These are phyloP conservation scores for Camponotus fellah DNA, from an alignment of 2,888 invertebrate genomes.

Conservation along the genomic window DNA sequence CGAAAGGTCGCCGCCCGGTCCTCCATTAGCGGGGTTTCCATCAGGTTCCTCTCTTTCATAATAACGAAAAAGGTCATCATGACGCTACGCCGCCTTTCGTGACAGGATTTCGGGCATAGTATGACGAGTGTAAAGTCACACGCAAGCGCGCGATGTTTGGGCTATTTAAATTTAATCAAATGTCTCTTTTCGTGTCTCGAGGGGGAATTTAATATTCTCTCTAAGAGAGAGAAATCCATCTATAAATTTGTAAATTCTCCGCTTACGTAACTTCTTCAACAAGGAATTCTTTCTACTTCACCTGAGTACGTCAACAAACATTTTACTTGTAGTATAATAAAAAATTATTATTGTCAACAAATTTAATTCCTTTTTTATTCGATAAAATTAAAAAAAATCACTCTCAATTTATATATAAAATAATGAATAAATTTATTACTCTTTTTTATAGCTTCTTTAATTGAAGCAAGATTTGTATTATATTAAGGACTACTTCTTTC, in stretches of 20 bases:
- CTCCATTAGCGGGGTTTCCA: conserved; percentile 78
- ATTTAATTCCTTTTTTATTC: background rate
- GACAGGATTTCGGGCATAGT: conserved; percentile 58
- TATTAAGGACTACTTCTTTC: background rate
- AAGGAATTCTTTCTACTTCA: background rate
- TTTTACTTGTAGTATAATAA: background rate
- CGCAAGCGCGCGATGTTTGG: background rate
- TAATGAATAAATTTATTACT: background rate
- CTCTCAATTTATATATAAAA: background rate
- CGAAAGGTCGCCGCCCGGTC: conserved; percentile 80
- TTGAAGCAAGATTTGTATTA: background rate
- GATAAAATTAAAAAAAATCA: background rate
- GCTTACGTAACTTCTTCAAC: background rate
- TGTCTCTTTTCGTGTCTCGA: background rate
- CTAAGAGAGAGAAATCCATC: background rate
- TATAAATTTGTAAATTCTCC: background rate
- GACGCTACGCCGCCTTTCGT: conserved; percentile 27
- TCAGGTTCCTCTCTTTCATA: conserved; percentile 75
- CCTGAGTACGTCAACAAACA: background rate
- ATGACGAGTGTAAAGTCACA: background rate
- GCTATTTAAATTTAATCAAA: background rate
- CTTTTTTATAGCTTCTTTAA: background rate
- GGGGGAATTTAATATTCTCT: background rate
- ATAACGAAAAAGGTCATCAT: conserved; percentile 66
- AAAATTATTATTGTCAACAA: background rate